These are phyloP conservation scores for Hippolais icterina DNA, from an alignment of 2,113 vertebrate genomes.

Conservation along the genomic window DNA sequence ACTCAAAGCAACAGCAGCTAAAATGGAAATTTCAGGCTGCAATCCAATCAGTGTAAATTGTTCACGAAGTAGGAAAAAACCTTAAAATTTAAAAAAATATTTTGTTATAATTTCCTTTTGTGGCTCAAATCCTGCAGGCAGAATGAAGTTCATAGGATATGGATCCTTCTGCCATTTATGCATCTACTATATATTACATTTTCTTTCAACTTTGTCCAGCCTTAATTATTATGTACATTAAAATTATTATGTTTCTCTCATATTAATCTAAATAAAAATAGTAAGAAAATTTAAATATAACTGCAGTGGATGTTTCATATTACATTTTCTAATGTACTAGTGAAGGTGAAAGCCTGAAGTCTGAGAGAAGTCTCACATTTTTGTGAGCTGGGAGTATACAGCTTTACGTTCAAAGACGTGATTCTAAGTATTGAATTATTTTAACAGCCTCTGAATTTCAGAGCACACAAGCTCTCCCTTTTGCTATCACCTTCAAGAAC, in stretches of 20 bases:
- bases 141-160: not conserved
- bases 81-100: not conserved
- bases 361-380: not conserved
- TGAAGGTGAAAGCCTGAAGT: not conserved
- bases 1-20: conserved; percentile 52
- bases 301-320: not conserved
- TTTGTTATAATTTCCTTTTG: conserved; percentile 30
- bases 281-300: not conserved
- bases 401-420: fast-evolving
- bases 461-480: not conserved
- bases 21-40: conserved; percentile 50
- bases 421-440: not conserved
- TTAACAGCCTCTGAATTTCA: not conserved
- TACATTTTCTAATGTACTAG: not conserved
- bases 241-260: not conserved
- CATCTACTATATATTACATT: not conserved
- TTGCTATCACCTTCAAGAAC: not conserved
- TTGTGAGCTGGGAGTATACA: not conserved
- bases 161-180: not conserved
- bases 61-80: conserved; percentile 25
- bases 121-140: conserved; percentile 16
- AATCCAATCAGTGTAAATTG: conserved; percentile 52
- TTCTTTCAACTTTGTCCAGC: not conserved
- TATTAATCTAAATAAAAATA: not conserved
- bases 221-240: not conserved